Conservation (phyloP, 2,113 vertebrate genomes). For the Pimephales promelas region DNA sequence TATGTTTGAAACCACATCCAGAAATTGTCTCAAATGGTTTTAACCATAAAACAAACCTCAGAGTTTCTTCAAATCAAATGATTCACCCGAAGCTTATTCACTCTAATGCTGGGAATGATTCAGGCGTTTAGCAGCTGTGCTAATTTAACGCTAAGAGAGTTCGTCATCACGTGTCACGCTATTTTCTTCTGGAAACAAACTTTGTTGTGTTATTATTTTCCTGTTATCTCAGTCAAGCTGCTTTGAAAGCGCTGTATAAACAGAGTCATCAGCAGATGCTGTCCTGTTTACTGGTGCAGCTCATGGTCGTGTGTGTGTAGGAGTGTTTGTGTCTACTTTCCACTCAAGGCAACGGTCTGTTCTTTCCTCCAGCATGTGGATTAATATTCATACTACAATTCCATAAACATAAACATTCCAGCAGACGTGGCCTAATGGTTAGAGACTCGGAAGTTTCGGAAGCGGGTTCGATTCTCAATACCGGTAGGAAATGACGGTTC, state of each 20-base stretch:
- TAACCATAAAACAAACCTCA: neutral
- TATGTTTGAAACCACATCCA: neutral
- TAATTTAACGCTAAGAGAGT: neutral
- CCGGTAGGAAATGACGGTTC: too few relatives aligned
- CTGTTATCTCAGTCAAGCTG: too few relatives aligned
- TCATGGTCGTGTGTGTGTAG: neutral
- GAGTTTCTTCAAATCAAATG: neutral
- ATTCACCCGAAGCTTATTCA: neutral
- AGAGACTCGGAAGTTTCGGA: too few relatives aligned
- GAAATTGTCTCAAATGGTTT: neutral
- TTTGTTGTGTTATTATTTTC: too few relatives aligned
- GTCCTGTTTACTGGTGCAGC: neutral
- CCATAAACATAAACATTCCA: too few relatives aligned
- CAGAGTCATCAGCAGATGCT: neutral
- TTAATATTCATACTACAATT: neutral
- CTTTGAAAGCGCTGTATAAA: too few relatives aligned
- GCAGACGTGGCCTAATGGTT: too few relatives aligned
- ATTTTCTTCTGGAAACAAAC: too few relatives aligned
- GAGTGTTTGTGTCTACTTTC: slow-evolving; percentile 14
- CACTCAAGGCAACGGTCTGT: neutral
- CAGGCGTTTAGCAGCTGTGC: neutral
- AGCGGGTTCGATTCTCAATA: too few relatives aligned
- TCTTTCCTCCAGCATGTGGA: neutral
- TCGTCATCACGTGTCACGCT: too few relatives aligned
- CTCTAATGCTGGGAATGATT: neutral